Conservation (phyloP, 2,113 vertebrate genomes). For the Antennarius striatus region DNA sequence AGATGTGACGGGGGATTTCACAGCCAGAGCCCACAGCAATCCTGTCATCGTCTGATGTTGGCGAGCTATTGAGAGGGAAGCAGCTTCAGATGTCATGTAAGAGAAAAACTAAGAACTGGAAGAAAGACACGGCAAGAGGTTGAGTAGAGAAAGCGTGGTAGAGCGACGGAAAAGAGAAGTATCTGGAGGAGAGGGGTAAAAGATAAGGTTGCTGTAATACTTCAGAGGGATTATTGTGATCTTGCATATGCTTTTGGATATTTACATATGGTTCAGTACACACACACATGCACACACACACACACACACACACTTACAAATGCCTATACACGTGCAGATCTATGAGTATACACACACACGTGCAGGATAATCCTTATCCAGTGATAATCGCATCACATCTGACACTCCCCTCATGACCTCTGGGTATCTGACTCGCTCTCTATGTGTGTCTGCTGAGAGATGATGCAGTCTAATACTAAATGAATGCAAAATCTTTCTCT, state of each 20-base stretch:
- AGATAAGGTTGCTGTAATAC: conserved; percentile 49
- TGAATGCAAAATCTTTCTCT: conserved; percentile 51
- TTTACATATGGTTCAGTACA: conserved; percentile 38
- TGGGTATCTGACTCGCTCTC: conserved; percentile 28
- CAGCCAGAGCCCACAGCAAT: conserved; percentile 29
- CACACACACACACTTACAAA: conserved; percentile 19
- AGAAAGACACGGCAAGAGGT: conserved; percentile 34
- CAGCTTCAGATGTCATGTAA: conserved; percentile 38
- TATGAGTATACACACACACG: conserved; percentile 28
- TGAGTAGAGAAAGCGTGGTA: conserved; percentile 33
- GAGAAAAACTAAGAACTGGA: conserved; percentile 39
- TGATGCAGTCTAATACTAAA: conserved; percentile 48
- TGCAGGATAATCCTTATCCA: conserved; percentile 56
- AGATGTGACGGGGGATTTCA: conserved; percentile 52
- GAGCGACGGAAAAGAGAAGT: conserved; percentile 37
- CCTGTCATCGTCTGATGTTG: conserved; percentile 35
- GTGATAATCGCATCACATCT: conserved; percentile 64
- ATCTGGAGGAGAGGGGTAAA: conserved; percentile 39
- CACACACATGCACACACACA: conserved; percentile 7
- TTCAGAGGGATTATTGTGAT: conserved; percentile 57
- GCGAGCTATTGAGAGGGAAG: conserved; percentile 40
- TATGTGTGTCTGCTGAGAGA: conserved; percentile 29
- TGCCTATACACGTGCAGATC: conserved; percentile 9
- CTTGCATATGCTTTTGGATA: conserved; percentile 39
- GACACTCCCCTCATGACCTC: conserved; percentile 57